Evolutionary conservation across 2,888 invertebrate genomes (phyloP), one percentile per base, ranked within the genome.

Genomic region (Mamestra brassicae): DNA sequence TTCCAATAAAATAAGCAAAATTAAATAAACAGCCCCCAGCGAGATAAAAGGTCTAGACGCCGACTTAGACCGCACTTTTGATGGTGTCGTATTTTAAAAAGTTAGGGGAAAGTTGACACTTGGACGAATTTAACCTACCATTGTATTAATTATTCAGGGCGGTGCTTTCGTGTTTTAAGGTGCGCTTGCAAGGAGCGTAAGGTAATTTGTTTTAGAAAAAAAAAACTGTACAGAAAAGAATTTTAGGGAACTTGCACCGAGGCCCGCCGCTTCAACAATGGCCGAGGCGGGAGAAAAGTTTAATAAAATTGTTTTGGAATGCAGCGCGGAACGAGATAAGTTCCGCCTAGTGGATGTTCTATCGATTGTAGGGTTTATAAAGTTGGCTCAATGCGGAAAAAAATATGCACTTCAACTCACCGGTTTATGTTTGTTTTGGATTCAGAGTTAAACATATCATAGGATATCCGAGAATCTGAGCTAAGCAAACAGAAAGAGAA

Each of bases 121-220:
- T 94, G 90, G 95, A 95, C 93, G 94, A 96, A 94, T 96, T 96
- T 96, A 95, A 96, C 95, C 95, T 96, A 93, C 94, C 94, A 95
- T 96, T 95, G 95, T 96, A 96, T 96, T 96, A 96, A 96, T 96
- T 96, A 96, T 96, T 96, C 96, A 96, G 93, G 94, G 94, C 91
- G 95, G 91, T 91, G 94, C 94, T 92, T 93, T 94, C 94, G 92
- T 93, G 92, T 94, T 94, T 93, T 91, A 94, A 96, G 96, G 96
- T 96, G 95, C 92, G 95, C 91, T 93, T 90, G 93, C 89, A 90
- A 89, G 94, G 93, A 95, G 88, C 94, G 93, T 90, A 90, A 91
- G 93, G 92, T 92, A 95, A 96, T 96, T 96, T 95, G 95, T 95
- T 95, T 95, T 94, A 89, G 85, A 75, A 80, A 91, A 93, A 93